Conservation (phyloP, 2,888 invertebrate genomes). For the Reticulitermes lucifugus region DNA sequence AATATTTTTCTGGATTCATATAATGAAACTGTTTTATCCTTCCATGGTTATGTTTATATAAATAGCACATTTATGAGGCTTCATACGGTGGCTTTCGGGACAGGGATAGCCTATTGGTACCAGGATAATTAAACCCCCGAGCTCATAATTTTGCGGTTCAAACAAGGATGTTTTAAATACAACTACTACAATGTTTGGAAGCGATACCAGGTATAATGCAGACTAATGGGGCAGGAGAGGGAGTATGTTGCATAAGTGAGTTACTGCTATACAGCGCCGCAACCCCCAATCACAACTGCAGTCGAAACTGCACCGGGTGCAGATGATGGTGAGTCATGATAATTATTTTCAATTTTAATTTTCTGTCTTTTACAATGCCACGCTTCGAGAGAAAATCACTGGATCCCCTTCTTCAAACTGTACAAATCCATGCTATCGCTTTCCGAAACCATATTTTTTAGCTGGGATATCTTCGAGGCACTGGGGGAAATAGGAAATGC, state of each 20-base stretch:
- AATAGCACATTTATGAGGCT: constrained; percentile 32
- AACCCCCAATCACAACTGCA: constrained; percentile 29
- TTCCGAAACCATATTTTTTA: too few species aligned
- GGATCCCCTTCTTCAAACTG: too few species aligned
- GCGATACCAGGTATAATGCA: constrained; percentile 51
- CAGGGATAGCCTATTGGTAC: constrained; percentile 19
- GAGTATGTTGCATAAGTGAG: constrained; percentile 43
- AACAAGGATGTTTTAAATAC: constrained; percentile 47
- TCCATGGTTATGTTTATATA: constrained; percentile 32
- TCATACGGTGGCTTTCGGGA: background rate
- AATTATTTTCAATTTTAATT: background rate
- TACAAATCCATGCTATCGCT: too few species aligned
- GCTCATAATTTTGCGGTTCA: constrained; percentile 53
- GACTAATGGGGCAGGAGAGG: constrained; percentile 44
- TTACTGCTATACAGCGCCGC: constrained; percentile 31
- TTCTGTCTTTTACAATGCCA: background rate
- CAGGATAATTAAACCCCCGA: constrained; percentile 52
- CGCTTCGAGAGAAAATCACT: too few species aligned
- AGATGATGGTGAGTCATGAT: constrained; percentile 2
- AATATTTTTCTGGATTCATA: background rate
- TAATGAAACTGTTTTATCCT: background rate
- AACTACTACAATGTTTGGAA: constrained; percentile 42
- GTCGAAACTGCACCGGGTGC: constrained; percentile 25
- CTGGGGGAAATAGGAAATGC: too few species aligned
- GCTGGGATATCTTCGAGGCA: too few species aligned